These are phyloP conservation scores for Strigamia crassipes DNA, from an alignment of 2,888 invertebrate genomes.

Conservation along the genomic window DNA sequence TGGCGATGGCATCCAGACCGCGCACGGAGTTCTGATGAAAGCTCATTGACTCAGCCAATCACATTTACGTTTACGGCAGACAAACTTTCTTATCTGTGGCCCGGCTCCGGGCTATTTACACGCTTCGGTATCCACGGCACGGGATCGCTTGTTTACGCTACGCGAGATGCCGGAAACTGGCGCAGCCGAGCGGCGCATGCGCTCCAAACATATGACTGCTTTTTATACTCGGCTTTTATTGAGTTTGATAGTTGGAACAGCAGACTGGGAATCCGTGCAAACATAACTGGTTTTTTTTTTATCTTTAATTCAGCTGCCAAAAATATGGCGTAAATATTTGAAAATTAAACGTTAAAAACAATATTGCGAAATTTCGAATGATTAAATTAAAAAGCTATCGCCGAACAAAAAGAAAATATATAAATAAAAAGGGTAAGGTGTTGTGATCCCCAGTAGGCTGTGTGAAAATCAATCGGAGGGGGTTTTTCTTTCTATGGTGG, in stretches of 20 bases:
- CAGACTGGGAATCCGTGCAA: too few species aligned
- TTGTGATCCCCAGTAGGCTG: not conserved
- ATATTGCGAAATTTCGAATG: too few species aligned
- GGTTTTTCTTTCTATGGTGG: not conserved
- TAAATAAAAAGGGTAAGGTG: not conserved
- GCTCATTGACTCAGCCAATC: conserved; percentile 44
- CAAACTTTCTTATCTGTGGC: not conserved
- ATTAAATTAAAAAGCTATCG: too few species aligned
- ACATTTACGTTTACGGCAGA: not conserved
- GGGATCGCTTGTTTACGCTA: not conserved
- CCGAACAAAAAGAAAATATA: too few species aligned
- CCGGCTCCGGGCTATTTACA: not conserved
- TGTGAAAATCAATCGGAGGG: not conserved
- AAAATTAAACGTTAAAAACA: not conserved
- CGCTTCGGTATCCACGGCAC: not conserved
- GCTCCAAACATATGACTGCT: not conserved
- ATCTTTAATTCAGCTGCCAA: too few species aligned
- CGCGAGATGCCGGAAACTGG: not conserved
- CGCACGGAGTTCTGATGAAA: conserved; percentile 20
- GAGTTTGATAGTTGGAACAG: too few species aligned
- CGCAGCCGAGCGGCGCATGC: not conserved
- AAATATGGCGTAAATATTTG: not conserved
- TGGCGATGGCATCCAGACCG: conserved; percentile 21
- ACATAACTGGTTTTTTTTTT: not conserved
- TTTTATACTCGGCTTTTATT: too few species aligned